phyloP scores from a whole-genome alignment of 1,140 invertebrate genomes.

The Drosophila dunni region DNA sequence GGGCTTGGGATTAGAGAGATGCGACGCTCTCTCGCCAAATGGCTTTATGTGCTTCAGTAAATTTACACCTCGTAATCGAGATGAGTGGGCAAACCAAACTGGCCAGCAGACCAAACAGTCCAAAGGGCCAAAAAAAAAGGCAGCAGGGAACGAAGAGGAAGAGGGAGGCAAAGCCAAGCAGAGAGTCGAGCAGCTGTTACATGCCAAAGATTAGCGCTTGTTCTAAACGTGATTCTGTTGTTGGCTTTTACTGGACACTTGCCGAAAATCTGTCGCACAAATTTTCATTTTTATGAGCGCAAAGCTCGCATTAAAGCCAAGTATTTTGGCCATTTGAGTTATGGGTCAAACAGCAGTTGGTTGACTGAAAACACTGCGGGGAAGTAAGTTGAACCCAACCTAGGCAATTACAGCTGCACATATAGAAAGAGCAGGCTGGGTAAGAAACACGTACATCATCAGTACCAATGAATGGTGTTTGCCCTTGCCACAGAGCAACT shows the following conservation, averaged over 20 bases:
- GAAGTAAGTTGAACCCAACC: constrained; percentile 19
- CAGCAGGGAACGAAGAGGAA: not conserved
- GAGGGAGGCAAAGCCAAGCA: constrained; percentile 1
- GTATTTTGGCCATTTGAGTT: constrained; percentile 53
- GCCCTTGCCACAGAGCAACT: constrained; percentile 25
- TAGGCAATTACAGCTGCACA: constrained; percentile 56
- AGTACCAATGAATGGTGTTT: constrained; percentile 47
- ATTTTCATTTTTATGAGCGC: constrained; percentile 77
- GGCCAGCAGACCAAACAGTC: not conserved
- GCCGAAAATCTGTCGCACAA: constrained; percentile 75
- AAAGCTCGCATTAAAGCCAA: constrained; percentile 47
- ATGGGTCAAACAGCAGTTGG: constrained; percentile 28
- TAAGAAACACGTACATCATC: constrained; percentile 54
- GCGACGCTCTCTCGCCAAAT: constrained; percentile 57
- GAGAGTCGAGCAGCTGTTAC: constrained; percentile 61
- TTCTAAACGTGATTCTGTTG: constrained; percentile 17
- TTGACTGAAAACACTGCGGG: not conserved
- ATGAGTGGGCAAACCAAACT: constrained; percentile 65
- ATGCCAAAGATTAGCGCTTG: constrained; percentile 69
- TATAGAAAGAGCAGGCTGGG: constrained; percentile 33
- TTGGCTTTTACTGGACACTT: constrained; percentile 17
- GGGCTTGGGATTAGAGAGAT: constrained; percentile 46
- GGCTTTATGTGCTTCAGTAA: constrained; percentile 81
- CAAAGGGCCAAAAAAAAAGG: constrained; percentile 30
- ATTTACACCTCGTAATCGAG: constrained; percentile 83